Percentiles rank a stretch among this genome's conserved stretches.
Evolutionary conservation across 2,888 invertebrate species (phyloP).

Genomic region (Heliothis peltigera): DNA sequence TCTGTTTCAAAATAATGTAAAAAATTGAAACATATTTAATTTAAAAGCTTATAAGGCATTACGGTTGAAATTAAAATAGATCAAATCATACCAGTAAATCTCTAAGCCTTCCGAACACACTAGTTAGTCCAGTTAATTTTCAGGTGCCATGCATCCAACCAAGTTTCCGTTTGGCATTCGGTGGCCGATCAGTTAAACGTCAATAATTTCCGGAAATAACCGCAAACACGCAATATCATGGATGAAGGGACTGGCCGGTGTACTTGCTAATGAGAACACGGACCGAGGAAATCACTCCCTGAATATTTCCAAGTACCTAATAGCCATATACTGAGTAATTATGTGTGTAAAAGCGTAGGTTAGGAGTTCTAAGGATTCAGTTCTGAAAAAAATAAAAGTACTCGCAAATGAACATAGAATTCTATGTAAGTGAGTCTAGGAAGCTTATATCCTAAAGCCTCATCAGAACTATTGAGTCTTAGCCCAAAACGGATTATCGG

Average conservation of each 20-base stretch:
- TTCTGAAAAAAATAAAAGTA: too few relatives aligned
- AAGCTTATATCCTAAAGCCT: too few relatives aligned
- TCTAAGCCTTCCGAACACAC: neutral
- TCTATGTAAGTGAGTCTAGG: too few relatives aligned
- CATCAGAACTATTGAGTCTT: too few relatives aligned
- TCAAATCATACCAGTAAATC: neutral
- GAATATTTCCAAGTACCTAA: neutral
- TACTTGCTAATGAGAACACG: conserved; percentile 24
- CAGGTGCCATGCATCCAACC: conserved; percentile 28
- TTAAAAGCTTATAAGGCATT: neutral
- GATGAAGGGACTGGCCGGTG: conserved; percentile 7
- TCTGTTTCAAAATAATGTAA: too few relatives aligned
- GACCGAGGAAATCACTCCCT: neutral
- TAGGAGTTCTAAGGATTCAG: too few relatives aligned
- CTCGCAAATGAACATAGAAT: too few relatives aligned
- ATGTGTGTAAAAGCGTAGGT: too few relatives aligned
- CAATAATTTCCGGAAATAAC: conserved; percentile 51
- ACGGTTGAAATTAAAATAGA: neutral
- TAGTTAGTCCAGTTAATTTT: conserved; percentile 8
- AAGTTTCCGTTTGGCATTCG: conserved; percentile 38
- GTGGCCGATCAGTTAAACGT: conserved; percentile 31
- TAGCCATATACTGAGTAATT: neutral
- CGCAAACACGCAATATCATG: conserved; percentile 51
- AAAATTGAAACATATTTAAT: neutral
- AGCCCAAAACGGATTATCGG: too few relatives aligned